Evolutionary conservation across 2,888 invertebrate genomes (phyloP), one percentile per base, ranked within the genome.

Genomic region (Eudemis profundana): DNA sequence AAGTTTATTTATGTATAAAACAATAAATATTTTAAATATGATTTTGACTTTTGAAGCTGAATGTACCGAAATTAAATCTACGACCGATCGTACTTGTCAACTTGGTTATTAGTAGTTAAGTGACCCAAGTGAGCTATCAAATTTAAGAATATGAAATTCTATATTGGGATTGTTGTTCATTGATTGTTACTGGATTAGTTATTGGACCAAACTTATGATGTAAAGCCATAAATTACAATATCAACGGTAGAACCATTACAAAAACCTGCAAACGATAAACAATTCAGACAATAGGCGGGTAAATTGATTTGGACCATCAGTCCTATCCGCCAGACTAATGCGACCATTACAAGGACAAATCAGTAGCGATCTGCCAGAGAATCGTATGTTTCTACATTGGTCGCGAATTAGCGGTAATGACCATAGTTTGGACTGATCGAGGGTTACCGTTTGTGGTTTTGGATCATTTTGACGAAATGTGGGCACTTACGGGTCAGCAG

Each of bases 261-360:
- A 68, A 68, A 60, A 63, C 49, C 27, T 42, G 51, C 40, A 44
- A 54, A 46, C 67, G 44, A 67, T 68, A 72, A 71, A 68, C 71
- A 71, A 65, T 69, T 61, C 69, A 70, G 69, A 75, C 73, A 74
- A 72, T 71, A 72, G 69, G 56, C 61, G 57, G 27, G 54, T 61
- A 67, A 74, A 75, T 75, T 74, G 72, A 74, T 75, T 74, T 69
- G 56, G 51, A 46, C 61, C 70, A 69, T 74, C 72, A 68, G 70
- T 65, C 46, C 66, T 47, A 60, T 59, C 59, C 62, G 36, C 38
- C 38, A 66, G 69, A 70, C 65, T 78, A 79, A 82, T 81, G 76
- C 70, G 66, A 59, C 78, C 68, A 82, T 82, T 80, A 82, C 75
- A 61, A 72, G 78, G 81, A 82, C 78, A 79, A 80, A 82, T 78